Percentiles rank a stretch among this genome's conserved stretches.
Evolutionary conservation across 1,140 invertebrate genomes (phyloP).

Genomic region (Pararge aegeria): DNA sequence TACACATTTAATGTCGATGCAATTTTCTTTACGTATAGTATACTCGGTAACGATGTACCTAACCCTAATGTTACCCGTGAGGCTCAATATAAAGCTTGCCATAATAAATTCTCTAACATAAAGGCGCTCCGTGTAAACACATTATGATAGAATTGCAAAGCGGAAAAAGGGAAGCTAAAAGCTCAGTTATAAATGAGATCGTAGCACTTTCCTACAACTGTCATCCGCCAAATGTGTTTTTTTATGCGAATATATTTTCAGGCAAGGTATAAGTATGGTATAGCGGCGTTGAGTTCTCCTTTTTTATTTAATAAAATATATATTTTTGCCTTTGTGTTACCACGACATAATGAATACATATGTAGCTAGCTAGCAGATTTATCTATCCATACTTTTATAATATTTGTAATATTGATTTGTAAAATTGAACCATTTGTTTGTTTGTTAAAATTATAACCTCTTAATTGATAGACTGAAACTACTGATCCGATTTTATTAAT

Average conservation of each 20-base stretch:
- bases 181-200: constrained; percentile 13
- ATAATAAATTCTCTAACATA: constrained; percentile 14
- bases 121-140: constrained; percentile 17
- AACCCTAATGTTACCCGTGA: constrained; percentile 11
- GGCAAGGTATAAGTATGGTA: not conserved
- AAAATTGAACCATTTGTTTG: no score
- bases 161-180: constrained; percentile 15
- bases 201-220: constrained; percentile 2
- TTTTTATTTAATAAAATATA: not conserved
- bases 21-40: not conserved
- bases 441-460: no score
- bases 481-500: no score
- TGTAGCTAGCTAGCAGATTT: no score
- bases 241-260: constrained; percentile 9
- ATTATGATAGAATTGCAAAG: constrained; percentile 22
- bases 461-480: no score
- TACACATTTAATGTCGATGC: not conserved
- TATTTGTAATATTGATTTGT: no score
- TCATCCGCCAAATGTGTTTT: constrained; percentile 6
- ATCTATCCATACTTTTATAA: no score
- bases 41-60: not conserved
- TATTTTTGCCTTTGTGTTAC: not conserved
- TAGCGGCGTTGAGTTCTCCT: not conserved
- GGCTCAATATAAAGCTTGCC: constrained; percentile 9
- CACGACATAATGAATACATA: no score